A percentile compares a stretch with the other conserved stretches of the same genome.
Conservation (phyloP, 2,888 invertebrate species). For the Andricus curvator region DNA sequence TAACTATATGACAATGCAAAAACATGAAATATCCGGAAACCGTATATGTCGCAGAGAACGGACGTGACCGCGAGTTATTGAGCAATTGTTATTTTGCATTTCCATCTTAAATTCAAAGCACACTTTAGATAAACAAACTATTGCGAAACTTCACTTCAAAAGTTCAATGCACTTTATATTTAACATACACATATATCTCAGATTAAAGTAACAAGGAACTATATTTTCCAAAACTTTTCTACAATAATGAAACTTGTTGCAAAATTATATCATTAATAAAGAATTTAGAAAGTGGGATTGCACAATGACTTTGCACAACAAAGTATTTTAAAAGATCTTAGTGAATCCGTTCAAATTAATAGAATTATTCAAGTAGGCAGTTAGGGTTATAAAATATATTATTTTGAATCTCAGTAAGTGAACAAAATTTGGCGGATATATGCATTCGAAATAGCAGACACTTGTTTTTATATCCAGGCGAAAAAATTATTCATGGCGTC, state of each 20-base stretch:
- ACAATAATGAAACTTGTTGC: constrained; percentile 35
- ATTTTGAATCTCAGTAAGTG: background rate
- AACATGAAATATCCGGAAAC: constrained; percentile 10
- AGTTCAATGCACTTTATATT: constrained; percentile 2
- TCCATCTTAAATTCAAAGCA: background rate
- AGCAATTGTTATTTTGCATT: background rate
- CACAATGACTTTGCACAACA: constrained; percentile 25
- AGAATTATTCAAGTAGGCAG: constrained; percentile 26
- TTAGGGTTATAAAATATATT: constrained; percentile 15
- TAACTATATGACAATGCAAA: background rate
- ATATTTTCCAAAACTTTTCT: constrained; percentile 24
- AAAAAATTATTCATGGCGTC: too few species aligned
- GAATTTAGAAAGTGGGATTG: constrained; percentile 36
- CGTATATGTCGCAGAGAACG: background rate
- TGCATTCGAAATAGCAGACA: too few species aligned
- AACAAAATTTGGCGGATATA: background rate
- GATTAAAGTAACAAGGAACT: background rate
- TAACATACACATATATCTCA: background rate
- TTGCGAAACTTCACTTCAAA: background rate
- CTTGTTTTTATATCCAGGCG: too few species aligned
- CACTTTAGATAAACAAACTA: background rate
- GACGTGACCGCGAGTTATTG: background rate
- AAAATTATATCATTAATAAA: constrained; percentile 39
- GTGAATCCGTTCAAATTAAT: constrained; percentile 34
- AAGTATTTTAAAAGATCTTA: constrained; percentile 36